These are phyloP conservation scores for Acanthopagrus latus DNA, from an alignment of 2,797 vertebrate species.

Conservation along the genomic window DNA sequence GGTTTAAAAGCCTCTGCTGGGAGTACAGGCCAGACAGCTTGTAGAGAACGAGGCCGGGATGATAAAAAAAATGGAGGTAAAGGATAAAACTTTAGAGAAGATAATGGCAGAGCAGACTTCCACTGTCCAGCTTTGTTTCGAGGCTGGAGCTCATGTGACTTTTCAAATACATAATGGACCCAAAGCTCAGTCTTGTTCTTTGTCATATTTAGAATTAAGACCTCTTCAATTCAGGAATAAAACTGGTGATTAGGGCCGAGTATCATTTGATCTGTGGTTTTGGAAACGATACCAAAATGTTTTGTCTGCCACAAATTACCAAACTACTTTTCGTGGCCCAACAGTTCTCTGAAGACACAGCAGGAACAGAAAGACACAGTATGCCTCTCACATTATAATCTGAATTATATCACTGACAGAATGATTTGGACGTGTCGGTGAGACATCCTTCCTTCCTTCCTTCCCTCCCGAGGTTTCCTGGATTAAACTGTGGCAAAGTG, in stretches of 20 bases:
- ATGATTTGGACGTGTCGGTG: not conserved
- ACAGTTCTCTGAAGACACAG: not conserved
- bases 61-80: not conserved
- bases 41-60: not conserved
- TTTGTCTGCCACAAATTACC: not conserved
- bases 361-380: not conserved
- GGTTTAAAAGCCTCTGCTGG: conserved; percentile 21
- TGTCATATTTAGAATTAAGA: not conserved
- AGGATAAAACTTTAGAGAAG: not conserved
- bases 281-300: not conserved
- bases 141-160: not conserved
- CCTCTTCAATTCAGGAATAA: not conserved
- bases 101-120: not conserved
- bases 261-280: not conserved
- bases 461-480: conserved; percentile 34
- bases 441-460: conserved; percentile 19
- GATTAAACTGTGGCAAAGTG: conserved; percentile 47
- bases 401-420: not conserved
- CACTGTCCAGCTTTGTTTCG: not conserved
- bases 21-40: conserved; percentile 5
- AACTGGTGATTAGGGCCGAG: not conserved
- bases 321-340: not conserved
- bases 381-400: not conserved
- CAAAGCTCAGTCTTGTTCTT: not conserved
- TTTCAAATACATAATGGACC: not conserved